Base-by-base conservation (phyloP, 2,797 vertebrate genomes). In the Falco novaeseelandiae region DNA sequence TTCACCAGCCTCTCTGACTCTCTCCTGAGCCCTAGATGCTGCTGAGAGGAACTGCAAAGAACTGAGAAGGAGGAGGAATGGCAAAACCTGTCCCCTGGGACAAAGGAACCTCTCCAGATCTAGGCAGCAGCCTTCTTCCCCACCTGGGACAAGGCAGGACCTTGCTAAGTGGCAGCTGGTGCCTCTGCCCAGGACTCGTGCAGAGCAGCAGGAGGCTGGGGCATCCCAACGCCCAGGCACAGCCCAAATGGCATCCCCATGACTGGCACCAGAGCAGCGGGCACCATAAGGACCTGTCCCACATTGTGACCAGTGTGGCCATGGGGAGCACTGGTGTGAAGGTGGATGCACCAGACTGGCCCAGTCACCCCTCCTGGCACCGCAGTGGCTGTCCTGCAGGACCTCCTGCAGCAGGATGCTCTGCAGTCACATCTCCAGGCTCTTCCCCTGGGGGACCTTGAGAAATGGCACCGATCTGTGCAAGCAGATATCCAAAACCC, bases 301-400 rank as follows among this genome's bases (percentile, higher is more conserved):
- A 20, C 12, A 3, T 6, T 1, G 42, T 63, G 52, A 40, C 29
- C 83, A 70, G 82, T 1, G 8, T 23, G 32, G 54, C 22, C 36
- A 36, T 2, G 2, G 30, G 7, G 86, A 72, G 62, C 69, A 38
- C 69, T 57, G 87, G 29, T 77, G 69, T 34, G 63, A 34, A 49
- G 58, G 29, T 51, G 69, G 32, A 13, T 0, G 0, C 46, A 18
- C 16, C 73, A 81, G 20, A 0, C 44, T 14, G 65, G 13, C 69
- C 34, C 42, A 12, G 46, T 29, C 29, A 34, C 30, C 57, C 23
- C 51, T 59, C 23, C 62, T 38, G 44, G 57, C 42, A n/a, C 27
- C 0, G 0, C 10, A 46, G 34, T 2, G 1, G 4, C 2, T 8
- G 46, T 51, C 48, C 79, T 76, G 58, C 30, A 49, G 57, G 40